phyloP scores from a whole-genome alignment of 2,888 invertebrate genomes.

The Zeuzera pyrina region DNA sequence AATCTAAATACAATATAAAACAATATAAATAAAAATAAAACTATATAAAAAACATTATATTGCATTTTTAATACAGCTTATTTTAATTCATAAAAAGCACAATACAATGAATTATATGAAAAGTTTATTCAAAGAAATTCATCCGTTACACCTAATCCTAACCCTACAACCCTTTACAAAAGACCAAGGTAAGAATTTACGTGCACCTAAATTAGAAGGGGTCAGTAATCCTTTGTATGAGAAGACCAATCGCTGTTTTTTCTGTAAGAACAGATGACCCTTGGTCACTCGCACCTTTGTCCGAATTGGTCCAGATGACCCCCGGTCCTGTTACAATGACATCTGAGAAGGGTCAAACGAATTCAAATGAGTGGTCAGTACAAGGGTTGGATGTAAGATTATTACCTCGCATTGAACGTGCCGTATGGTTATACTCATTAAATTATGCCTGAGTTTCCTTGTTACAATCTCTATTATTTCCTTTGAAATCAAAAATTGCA shows the following conservation, averaged over 20 bases:
- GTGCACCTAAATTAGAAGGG: background rate
- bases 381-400: constrained; percentile 17
- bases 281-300: constrained; percentile 45
- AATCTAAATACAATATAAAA: no score
- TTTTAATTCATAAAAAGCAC: no score
- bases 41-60: no score
- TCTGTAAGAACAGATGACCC: constrained; percentile 47
- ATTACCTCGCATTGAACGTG: background rate
- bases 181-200: constrained; percentile 43
- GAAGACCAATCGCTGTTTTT: constrained; percentile 19
- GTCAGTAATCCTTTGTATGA: constrained; percentile 1
- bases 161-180: constrained; percentile 30
- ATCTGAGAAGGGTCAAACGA: constrained; percentile 42
- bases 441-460: no score
- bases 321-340: constrained; percentile 38
- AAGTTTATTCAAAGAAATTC: no score
- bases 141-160: constrained; percentile 51
- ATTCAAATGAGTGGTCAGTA: constrained; percentile 36
- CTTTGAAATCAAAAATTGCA: no score
- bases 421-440: no score
- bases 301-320: constrained; percentile 58
- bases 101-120: no score
- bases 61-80: no score
- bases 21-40: no score
- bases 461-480: no score